Conservation (phyloP, 2,113 vertebrate species). For the Gadus macrocephalus region DNA sequence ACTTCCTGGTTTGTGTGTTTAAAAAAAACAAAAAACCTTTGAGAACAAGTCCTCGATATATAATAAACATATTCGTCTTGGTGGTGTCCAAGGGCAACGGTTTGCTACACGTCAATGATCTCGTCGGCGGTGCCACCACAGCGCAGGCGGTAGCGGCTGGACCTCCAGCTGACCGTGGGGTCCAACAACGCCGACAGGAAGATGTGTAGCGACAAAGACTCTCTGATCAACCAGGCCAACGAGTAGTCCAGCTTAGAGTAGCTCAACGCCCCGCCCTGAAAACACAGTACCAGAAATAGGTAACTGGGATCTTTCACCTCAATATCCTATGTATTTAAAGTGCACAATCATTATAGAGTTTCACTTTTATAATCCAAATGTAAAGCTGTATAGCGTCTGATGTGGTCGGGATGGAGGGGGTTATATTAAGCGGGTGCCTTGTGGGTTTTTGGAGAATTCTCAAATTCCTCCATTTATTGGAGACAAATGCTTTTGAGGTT, state of each 20-base stretch:
- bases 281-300: too few relatives aligned
- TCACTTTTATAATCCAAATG: not conserved
- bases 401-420: not conserved
- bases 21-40: too few relatives aligned
- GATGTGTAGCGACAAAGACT: conserved; percentile 98
- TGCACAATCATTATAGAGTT: not conserved
- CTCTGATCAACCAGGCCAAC: conserved; percentile 97
- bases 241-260: conserved; percentile 99
- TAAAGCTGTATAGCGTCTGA: not conserved
- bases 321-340: not conserved
- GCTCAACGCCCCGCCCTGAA: conserved; percentile 80
- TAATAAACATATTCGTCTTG: too few relatives aligned
- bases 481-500: too few relatives aligned
- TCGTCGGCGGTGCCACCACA: conserved; percentile 97
- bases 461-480: too few relatives aligned
- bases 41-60: too few relatives aligned
- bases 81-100: too few relatives aligned
- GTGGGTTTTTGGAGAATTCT: not conserved
- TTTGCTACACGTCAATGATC: conserved; percentile 84
- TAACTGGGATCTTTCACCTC: too few relatives aligned
- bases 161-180: conserved; percentile 98
- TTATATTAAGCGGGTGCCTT: not conserved
- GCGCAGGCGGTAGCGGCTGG: conserved; percentile 90
- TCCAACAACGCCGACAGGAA: conserved; percentile 98
- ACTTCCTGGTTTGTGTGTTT: too few relatives aligned